phyloP scores from a whole-genome alignment of 2,113 vertebrate species.

The Psilopsiagon aymara region DNA sequence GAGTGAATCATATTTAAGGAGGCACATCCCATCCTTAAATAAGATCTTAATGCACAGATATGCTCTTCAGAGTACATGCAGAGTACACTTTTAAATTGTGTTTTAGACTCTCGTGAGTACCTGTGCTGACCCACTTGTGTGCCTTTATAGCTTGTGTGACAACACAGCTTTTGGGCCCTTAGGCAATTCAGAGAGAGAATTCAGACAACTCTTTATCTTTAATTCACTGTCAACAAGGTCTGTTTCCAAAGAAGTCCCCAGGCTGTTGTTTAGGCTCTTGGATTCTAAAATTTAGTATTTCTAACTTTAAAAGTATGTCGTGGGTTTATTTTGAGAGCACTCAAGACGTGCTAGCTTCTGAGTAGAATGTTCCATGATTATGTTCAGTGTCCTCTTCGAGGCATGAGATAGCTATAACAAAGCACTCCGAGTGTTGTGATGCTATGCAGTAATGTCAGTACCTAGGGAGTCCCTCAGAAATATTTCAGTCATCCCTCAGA shows the following conservation, averaged over 20 bases:
- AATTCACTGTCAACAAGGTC: not conserved
- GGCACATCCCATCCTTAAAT: not conserved
- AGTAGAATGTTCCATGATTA: not conserved
- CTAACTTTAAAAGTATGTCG: not conserved
- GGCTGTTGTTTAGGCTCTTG: not conserved
- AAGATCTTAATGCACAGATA: not conserved
- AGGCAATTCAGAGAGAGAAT: not conserved
- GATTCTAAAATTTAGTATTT: not conserved
- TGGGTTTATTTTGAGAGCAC: not conserved
- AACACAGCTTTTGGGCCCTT: not conserved
- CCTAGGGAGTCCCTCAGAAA: not conserved
- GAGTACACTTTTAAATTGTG: not conserved
- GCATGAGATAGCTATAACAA: rapidly evolving
- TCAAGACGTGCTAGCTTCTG: not conserved
- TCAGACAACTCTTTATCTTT: not conserved
- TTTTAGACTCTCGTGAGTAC: not conserved
- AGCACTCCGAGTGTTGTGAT: not conserved
- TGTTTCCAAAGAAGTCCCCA: not conserved
- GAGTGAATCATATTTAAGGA: not conserved
- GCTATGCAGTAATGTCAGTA: not conserved
- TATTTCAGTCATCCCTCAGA: not conserved
- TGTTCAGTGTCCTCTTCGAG: not conserved
- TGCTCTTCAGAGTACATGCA: not conserved
- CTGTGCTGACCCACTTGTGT: not conserved
- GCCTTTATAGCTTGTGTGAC: not conserved